Base-by-base conservation (phyloP, 2,113 vertebrate species). In the Guaruba guarouba region DNA sequence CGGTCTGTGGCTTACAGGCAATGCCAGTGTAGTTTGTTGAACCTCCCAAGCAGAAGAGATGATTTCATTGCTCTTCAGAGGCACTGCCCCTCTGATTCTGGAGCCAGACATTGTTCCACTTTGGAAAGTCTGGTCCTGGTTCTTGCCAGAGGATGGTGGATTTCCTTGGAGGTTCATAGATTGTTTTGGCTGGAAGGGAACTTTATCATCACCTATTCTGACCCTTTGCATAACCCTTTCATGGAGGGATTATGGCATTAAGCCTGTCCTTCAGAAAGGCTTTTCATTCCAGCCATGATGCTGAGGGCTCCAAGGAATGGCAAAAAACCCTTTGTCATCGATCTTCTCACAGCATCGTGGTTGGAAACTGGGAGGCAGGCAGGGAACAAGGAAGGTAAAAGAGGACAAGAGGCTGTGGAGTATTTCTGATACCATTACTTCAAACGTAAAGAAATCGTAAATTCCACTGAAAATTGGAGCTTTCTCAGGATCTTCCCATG, bases 31-130 rank as follows among this genome's bases (percentile, higher is more conserved):
- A 88, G 69, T 59, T 71, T 52, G 54, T 82, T 3, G 19, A 97
- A 69, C 90, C 81, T 97, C 89, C 94, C 89, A 92, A 49, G 87
- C 93, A 95, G 89, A 79, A 89, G 70, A 85, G 93, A 88, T 94
- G 70, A 93, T 95, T 95, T 87, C 84, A 82, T 44, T 68, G 91
- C 59, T 54, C 77, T 91, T 93, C 62, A 61, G 33, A 79, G 76
- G 91, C 19, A 0, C 81, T 95, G 69, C 44, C 62, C 64, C 2
- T 3, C 29, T 2, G 0, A 29, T 83, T 55, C 77, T 87, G 57
- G 77, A 96, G 94, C 89, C 91, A 95, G 84, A 37, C 91, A 90
- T 90, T 92, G 87, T 95, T 95, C 35, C 31, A 19, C 41, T 92
- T 86, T 0, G 0, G 54, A 85, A 92, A 89, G 74, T 64, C 81